Evolutionary conservation across 1,140 invertebrate species (phyloP), one percentile per base, ranked within the genome.

Genomic region (Aphis craccivora): DNA sequence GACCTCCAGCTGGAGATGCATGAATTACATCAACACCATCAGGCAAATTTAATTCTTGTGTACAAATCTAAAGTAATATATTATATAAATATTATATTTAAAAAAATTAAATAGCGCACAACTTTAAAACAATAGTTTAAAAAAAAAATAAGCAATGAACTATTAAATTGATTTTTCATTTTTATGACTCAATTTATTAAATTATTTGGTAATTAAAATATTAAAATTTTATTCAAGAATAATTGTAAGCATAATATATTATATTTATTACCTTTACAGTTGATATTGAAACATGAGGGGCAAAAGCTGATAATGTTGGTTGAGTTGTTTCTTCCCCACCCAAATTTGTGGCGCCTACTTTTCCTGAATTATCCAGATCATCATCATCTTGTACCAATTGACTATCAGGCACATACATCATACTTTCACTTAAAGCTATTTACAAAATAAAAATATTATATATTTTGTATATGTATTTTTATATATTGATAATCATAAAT

Each of bases 1-100:
- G 99, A 4, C 99, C 99, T 9, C 99, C 99, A 2, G 99, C 98
- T 11, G 98, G 98, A 0, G 98, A 97, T 2, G 98, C 98, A 95
- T 98, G 98, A 92, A 99, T 97, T 9, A 99, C 96, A 95, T 98
- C 98, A 25, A 99, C 98, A 53, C 97, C 98, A 94, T 98, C 97
- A 0, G 98, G 98, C 40, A 99, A 95, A 0, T 97, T 97, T 76
- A 99, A 95, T 90, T 97, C 97, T 95, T 99, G 98, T 23, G 97
- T 97, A 95, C 97, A 98, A 18, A 98, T 96, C 96, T 97, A 93
- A 90, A 91, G 55, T 90, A 81, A 55, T 87, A 37, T 18, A 20
- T 81, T 87, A 37, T 18, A 20, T 81, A 40, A 76, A 37, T 0
- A 88, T 60, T 60, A 1, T 40, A 1, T 40, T 51, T 48, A n/a